Evolutionary conservation across 2,888 invertebrate genomes (phyloP).

Genomic region (Rutpela maculata): DNA sequence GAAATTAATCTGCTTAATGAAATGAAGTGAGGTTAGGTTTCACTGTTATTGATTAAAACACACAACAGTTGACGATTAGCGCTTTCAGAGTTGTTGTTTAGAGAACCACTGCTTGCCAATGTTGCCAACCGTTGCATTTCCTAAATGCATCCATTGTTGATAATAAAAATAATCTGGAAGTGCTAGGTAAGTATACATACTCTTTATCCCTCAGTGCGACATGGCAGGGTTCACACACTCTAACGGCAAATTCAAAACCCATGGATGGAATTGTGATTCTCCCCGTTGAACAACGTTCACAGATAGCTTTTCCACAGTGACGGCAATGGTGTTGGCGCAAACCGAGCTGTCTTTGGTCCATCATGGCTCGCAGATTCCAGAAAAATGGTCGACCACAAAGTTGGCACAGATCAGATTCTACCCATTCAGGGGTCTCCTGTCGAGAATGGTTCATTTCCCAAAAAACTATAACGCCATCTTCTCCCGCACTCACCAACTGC

Average conservation of each 20-base stretch:
- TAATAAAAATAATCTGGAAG: no score
- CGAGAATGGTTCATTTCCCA: conserved; percentile 96
- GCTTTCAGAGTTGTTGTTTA: no score
- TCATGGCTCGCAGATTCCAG: conserved; percentile 99
- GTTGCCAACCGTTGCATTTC: no score
- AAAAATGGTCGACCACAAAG: conserved; percentile 97
- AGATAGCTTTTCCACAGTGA: conserved; percentile 96
- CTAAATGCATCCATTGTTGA: no score
- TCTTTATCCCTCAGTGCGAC: conserved; percentile 88
- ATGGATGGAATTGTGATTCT: conserved; percentile 93
- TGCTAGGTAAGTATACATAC: conserved; percentile 78
- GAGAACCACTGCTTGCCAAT: no score
- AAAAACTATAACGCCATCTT: conserved; percentile 93
- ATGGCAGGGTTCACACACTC: conserved; percentile 96
- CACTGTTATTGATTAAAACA: no score
- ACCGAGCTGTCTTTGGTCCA: conserved; percentile 96
- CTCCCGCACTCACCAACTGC: conserved; percentile 91
- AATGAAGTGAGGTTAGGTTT: no score
- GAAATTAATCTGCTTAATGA: no score
- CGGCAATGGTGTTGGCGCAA: conserved; percentile 94
- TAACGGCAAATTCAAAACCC: conserved; percentile 98
- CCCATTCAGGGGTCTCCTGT: conserved; percentile 96
- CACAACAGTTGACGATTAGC: no score
- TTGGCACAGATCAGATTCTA: conserved; percentile 95
- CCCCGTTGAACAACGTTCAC: conserved; percentile 93